These are phyloP conservation scores for Drosophila eugracilis DNA, from an alignment of 1,140 invertebrate genomes.

Conservation along the genomic window DNA sequence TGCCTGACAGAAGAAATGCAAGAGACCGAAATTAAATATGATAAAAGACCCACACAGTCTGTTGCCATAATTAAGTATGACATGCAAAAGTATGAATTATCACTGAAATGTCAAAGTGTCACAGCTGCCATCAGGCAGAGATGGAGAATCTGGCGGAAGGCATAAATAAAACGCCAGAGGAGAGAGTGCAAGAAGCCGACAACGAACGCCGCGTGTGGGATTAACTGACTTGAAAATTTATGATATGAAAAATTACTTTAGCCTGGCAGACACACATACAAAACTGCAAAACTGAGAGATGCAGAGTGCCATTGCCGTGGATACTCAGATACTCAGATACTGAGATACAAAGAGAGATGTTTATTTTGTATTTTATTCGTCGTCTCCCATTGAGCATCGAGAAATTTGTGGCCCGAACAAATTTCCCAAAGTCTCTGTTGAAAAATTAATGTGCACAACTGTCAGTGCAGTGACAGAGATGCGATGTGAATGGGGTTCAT, in stretches of 20 bases:
- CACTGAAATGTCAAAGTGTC: conserved; percentile 84
- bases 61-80: conserved; percentile 84
- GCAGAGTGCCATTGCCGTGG: conserved; percentile 5
- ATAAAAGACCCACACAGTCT: conserved; percentile 72
- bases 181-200: conserved; percentile 31
- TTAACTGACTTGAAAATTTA: conserved; percentile 83
- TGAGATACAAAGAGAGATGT: conserved; percentile 36
- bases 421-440: conserved; percentile 78
- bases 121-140: conserved; percentile 71
- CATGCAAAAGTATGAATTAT: conserved; percentile 84
- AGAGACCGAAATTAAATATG: conserved; percentile 64
- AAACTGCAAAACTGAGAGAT: conserved; percentile 24
- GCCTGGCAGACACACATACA: conserved; percentile 33
- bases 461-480: conserved; percentile 78
- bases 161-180: conserved; percentile 54
- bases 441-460: conserved; percentile 82
- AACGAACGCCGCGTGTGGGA: conserved; percentile 74
- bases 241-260: conserved; percentile 83
- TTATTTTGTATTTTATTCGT: conserved; percentile 65
- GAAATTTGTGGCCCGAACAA: conserved; percentile 75
- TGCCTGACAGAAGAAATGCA: conserved; percentile 53
- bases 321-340: conserved; percentile 21
- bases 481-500: conserved; percentile 45
- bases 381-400: conserved; percentile 45
- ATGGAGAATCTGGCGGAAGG: conserved; percentile 54